Conservation (phyloP, 2,888 invertebrate species). For the Orthosia gracilis region DNA sequence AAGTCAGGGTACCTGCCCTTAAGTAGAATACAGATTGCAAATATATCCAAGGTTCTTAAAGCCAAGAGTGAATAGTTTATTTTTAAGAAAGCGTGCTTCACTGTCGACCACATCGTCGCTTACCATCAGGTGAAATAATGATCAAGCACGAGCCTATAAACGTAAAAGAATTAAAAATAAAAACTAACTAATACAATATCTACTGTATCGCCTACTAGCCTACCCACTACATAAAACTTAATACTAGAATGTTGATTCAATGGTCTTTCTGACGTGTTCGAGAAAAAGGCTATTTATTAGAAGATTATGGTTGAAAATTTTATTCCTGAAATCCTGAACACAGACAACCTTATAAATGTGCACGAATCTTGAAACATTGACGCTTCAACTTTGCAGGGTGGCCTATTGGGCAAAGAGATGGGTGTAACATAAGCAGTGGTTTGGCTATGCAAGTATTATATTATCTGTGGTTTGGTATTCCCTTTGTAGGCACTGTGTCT, state of each 20-base stretch:
- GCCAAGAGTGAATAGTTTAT: no score
- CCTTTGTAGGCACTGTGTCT: background rate
- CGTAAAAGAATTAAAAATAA: no score
- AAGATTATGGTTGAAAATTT: background rate
- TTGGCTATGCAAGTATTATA: no score
- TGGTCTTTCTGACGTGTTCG: background rate
- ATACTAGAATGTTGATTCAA: background rate
- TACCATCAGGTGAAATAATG: no score
- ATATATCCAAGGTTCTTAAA: no score
- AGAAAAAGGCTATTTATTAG: background rate
- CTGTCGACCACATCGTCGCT: no score
- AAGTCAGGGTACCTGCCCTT: no score
- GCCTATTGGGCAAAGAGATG: background rate
- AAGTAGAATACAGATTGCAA: background rate
- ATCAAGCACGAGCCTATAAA: no score
- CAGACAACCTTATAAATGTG: conserved; percentile 26
- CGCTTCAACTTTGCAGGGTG: background rate
- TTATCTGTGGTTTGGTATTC: no score
- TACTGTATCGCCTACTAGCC: background rate
- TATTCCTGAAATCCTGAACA: background rate
- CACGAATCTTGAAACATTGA: conserved; percentile 8
- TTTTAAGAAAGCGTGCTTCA: no score
- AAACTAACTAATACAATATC: no score
- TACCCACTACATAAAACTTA: background rate
- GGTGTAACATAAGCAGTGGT: background rate